Percentiles rank a stretch among this genome's conserved stretches.
These are phyloP conservation scores for Eleginops maclovinus DNA, from an alignment of 2,113 vertebrate genomes.

Conservation along the genomic window DNA sequence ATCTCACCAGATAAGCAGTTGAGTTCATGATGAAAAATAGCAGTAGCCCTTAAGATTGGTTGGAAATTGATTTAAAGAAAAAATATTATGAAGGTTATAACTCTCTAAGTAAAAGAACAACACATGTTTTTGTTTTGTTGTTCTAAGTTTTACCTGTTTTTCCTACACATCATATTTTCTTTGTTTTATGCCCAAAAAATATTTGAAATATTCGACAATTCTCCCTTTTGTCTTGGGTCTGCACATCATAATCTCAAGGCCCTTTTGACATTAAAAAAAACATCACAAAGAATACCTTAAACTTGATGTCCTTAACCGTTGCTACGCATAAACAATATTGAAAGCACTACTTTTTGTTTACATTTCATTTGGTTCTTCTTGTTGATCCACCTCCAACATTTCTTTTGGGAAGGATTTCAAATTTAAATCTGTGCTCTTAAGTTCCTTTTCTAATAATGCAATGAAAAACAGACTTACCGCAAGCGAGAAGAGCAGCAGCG, in stretches of 20 bases:
- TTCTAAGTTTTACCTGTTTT: not conserved
- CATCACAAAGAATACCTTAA: not conserved
- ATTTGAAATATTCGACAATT: not conserved
- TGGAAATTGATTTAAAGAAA: not conserved
- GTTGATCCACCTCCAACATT: no score
- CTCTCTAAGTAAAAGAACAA: not conserved
- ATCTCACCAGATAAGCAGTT: not conserved
- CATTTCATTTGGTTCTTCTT: not conserved
- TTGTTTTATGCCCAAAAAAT: not conserved
- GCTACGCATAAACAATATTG: not conserved
- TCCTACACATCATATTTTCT: not conserved
- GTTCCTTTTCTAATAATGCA: no score
- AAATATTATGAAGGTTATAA: not conserved
- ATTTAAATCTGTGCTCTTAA: not conserved
- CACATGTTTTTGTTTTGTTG: not conserved
- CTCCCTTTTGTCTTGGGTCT: not conserved
- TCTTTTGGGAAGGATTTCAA: not conserved
- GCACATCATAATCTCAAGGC: not conserved
- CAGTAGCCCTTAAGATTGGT: not conserved
- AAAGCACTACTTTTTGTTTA: not conserved
- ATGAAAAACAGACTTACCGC: slow-evolving; percentile 67
- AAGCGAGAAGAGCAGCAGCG: slow-evolving; percentile 64
- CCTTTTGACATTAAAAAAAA: no score
- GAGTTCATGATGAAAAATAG: not conserved
- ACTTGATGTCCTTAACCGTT: not conserved